phyloP scores from a whole-genome alignment of 2,888 invertebrate species.

The Elegia similella region DNA sequence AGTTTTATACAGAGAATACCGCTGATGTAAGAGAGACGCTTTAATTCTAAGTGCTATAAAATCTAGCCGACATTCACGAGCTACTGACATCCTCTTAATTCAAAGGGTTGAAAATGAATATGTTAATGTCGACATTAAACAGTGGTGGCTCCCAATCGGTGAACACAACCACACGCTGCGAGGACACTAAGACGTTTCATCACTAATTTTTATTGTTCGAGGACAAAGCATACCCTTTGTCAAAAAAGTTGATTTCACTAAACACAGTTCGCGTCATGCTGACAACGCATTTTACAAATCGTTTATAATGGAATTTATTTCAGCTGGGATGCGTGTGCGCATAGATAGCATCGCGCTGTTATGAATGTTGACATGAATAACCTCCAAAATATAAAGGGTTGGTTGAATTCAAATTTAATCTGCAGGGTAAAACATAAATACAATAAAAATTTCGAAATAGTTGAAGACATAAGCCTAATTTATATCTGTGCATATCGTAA shows the following conservation, averaged over 20 bases:
- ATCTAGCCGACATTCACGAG: slow-evolving; percentile 37
- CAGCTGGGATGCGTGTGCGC: slow-evolving; percentile 48
- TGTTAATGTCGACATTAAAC: slow-evolving; percentile 59
- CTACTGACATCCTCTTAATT: slow-evolving; percentile 43
- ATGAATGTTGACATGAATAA: slow-evolving; percentile 65
- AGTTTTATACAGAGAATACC: too few species aligned
- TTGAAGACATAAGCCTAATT: too few species aligned
- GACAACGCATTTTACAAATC: slow-evolving; percentile 75
- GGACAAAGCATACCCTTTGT: slow-evolving; percentile 62
- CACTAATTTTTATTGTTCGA: slow-evolving; percentile 55
- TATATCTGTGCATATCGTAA: too few species aligned
- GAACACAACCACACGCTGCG: slow-evolving; percentile 65
- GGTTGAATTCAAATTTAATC: slow-evolving; percentile 59
- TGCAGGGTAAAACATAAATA: slow-evolving; percentile 46
- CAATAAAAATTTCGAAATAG: too few species aligned
- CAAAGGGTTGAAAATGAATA: slow-evolving; percentile 68
- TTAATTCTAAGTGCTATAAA: slow-evolving; percentile 19
- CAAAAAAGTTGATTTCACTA: slow-evolving; percentile 54
- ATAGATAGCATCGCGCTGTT: slow-evolving; percentile 64
- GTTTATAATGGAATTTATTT: slow-evolving; percentile 71
- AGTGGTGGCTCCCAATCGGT: slow-evolving; percentile 72
- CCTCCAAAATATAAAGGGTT: slow-evolving; percentile 49
- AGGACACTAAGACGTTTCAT: slow-evolving; percentile 64
- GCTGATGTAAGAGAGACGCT: too few species aligned
- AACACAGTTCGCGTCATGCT: slow-evolving; percentile 68